These are phyloP conservation scores for Cuniculus paca DNA, from an alignment of 2,797 vertebrate genomes.

Conservation along the genomic window DNA sequence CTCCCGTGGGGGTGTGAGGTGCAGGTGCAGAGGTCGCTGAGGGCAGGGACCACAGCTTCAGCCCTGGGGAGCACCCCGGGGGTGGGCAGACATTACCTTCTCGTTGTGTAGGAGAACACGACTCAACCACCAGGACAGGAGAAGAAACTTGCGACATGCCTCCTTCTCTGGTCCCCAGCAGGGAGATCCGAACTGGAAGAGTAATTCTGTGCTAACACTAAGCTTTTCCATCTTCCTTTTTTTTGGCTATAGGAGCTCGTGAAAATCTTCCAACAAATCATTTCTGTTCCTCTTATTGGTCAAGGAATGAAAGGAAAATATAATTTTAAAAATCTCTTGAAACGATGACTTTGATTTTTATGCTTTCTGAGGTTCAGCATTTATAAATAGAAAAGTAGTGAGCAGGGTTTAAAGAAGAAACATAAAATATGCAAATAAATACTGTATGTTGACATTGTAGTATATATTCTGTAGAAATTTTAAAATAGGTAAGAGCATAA, in stretches of 20 bases:
- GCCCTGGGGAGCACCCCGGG: not conserved
- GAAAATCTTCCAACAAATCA: not conserved
- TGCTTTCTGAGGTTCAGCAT: not conserved
- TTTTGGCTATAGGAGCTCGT: not conserved
- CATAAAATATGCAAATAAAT: not conserved
- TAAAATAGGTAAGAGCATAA: not conserved
- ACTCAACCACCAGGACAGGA: too few relatives aligned
- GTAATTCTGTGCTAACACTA: not conserved
- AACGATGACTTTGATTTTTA: not conserved
- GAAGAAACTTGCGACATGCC: not conserved
- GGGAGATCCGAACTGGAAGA: too few relatives aligned
- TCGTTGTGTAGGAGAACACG: too few relatives aligned
- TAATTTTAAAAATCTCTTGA: not conserved
- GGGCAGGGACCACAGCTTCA: too few relatives aligned
- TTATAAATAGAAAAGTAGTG: not conserved
- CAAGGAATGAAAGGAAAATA: not conserved
- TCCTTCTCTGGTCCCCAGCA: fast-evolving
- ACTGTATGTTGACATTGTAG: not conserved
- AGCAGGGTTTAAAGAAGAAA: not conserved
- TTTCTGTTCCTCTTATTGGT: not conserved
- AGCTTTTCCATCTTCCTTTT: not conserved
- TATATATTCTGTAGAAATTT: not conserved
- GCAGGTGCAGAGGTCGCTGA: not conserved
- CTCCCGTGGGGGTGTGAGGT: not conserved
- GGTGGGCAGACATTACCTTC: not conserved